phyloP scores from a whole-genome alignment of 2,797 vertebrate species.

The Uromys caudimaculatus region DNA sequence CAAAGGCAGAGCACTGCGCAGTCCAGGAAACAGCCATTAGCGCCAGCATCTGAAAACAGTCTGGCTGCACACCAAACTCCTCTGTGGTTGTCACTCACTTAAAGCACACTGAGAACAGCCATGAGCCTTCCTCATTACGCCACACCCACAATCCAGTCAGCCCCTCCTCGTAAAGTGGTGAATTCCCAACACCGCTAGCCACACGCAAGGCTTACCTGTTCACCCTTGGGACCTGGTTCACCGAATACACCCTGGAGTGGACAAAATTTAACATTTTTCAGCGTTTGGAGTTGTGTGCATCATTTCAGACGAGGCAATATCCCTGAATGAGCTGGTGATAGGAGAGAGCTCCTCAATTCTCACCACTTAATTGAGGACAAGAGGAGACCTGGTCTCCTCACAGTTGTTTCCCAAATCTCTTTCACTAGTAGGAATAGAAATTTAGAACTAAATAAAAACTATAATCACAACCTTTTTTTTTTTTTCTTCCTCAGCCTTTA shows the following conservation, averaged over 20 bases:
- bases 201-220: slow-evolving; percentile 90
- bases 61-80: background rate
- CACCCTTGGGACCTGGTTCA: slow-evolving; percentile 94
- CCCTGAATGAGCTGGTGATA: background rate
- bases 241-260: slow-evolving; percentile 92
- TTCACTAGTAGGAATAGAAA: background rate
- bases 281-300: background rate
- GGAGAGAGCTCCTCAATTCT: background rate
- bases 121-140: background rate
- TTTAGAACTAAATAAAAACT: slow-evolving; percentile 38
- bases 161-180: background rate
- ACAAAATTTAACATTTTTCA: slow-evolving; percentile 24
- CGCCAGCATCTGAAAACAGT: background rate
- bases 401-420: background rate
- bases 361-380: background rate
- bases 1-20: background rate
- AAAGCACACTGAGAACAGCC: background rate
- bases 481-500: background rate
- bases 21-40: background rate
- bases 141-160: background rate
- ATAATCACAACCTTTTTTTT: background rate
- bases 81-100: background rate
- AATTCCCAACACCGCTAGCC: background rate
- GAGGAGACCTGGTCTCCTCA: background rate
- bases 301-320: slow-evolving; percentile 6